A percentile compares a stretch with the other conserved stretches of the same genome.
Evolutionary conservation across 2,888 invertebrate genomes (phyloP).

Genomic region (Drosophila histrio): DNA sequence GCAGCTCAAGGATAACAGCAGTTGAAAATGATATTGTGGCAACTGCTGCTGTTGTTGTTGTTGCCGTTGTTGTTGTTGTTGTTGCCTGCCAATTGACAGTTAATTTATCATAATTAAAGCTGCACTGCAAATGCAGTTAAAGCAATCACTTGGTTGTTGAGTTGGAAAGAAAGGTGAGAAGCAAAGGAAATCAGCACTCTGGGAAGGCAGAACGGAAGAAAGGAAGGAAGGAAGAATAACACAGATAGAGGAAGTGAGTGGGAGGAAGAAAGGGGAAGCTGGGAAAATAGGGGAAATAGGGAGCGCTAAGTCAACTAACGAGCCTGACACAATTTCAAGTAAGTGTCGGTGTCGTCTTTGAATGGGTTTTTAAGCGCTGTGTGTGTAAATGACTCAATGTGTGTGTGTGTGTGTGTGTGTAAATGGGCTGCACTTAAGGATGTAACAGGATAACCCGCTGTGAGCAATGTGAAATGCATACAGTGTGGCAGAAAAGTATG

Average conservation of each 20-base stretch:
- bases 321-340: slow-evolving; percentile 65
- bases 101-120: slow-evolving; percentile 74
- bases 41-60: slow-evolving; percentile 16
- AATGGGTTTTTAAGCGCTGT: not conserved
- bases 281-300: not conserved
- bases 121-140: slow-evolving; percentile 35
- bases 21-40: slow-evolving; percentile 14
- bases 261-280: not conserved
- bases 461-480: slow-evolving; percentile 9
- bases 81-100: slow-evolving; percentile 38
- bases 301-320: slow-evolving; percentile 47
- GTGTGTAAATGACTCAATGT: not conserved
- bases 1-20: slow-evolving; percentile 71
- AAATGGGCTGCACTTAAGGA: slow-evolving; percentile 5
- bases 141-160: slow-evolving; percentile 7
- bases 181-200: not conserved
- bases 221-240: slow-evolving; percentile 7
- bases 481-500: slow-evolving; percentile 7
- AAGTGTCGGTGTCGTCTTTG: slow-evolving; percentile 36
- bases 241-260: not conserved
- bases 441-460: slow-evolving; percentile 35
- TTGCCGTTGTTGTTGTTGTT: not conserved
- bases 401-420: slow-evolving; percentile 1
- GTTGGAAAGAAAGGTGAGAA: not conserved
- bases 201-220: not conserved